phyloP scores from a whole-genome alignment of 2,113 vertebrate genomes.

The Toxotes chatareus region DNA sequence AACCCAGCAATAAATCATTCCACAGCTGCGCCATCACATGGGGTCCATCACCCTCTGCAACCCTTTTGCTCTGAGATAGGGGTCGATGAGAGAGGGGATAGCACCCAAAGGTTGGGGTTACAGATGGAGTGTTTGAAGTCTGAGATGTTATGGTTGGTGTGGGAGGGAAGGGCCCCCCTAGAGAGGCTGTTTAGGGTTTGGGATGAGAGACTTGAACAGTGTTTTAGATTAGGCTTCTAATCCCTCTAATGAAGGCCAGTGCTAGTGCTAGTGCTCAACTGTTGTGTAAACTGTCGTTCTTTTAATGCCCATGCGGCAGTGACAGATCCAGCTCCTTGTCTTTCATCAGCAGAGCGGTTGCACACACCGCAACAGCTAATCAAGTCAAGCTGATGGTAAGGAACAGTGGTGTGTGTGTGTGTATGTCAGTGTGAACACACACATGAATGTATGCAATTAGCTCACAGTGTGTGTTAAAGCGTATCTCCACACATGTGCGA shows the following conservation, averaged over 20 bases:
- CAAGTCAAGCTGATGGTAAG: slow-evolving; percentile 66
- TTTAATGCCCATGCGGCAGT: slow-evolving; percentile 51
- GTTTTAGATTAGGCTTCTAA: slow-evolving; percentile 78
- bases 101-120: slow-evolving; percentile 72
- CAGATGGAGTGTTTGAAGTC: slow-evolving; percentile 80
- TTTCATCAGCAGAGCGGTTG: slow-evolving; percentile 69
- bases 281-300: slow-evolving; percentile 73
- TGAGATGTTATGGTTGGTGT: slow-evolving; percentile 71
- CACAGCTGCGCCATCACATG: slow-evolving; percentile 76
- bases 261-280: slow-evolving; percentile 51
- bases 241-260: slow-evolving; percentile 78
- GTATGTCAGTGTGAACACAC: slow-evolving; percentile 38
- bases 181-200: slow-evolving; percentile 72
- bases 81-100: slow-evolving; percentile 65
- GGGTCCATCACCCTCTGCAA: slow-evolving; percentile 57
- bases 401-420: slow-evolving; percentile 17
- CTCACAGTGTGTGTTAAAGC: slow-evolving; percentile 27
- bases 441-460: slow-evolving; percentile 60
- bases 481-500: slow-evolving; percentile 13
- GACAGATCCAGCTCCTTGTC: slow-evolving; percentile 70
- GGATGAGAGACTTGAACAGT: slow-evolving; percentile 68
- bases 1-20: slow-evolving; percentile 73
- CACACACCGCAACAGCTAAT: slow-evolving; percentile 63
- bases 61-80: slow-evolving; percentile 56
- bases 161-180: slow-evolving; percentile 50